Evolutionary conservation across 2,113 vertebrate species (phyloP).

Genomic region (Irena cyanogastra): DNA sequence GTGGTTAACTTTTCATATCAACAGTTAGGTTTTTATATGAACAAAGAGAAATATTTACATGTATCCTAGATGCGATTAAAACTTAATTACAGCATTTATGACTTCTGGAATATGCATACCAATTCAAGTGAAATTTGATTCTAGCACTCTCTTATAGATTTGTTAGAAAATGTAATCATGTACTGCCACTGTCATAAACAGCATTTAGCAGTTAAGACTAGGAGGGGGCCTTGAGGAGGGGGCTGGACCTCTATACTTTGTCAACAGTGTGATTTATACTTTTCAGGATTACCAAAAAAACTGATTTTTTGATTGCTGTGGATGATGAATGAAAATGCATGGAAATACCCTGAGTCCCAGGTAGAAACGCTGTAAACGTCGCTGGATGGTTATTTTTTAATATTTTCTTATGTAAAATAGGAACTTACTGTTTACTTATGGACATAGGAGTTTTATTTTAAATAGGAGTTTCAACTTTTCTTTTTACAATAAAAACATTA

Average conservation of each 20-base stretch:
- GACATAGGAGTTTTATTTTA: constrained; percentile 49
- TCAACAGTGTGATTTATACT: constrained; percentile 19
- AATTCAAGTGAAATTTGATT: neutral
- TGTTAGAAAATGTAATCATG: neutral
- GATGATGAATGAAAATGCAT: constrained; percentile 39
- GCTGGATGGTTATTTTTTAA: constrained; percentile 32
- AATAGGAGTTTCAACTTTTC: too few species aligned
- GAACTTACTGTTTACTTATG: neutral
- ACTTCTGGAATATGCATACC: neutral
- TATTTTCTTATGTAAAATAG: constrained; percentile 49
- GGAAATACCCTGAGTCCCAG: neutral
- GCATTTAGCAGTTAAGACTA: neutral
- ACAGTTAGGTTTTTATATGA: neutral
- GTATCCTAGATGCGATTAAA: neutral
- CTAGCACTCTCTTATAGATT: neutral
- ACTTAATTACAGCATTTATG: neutral
- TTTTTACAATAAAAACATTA: neutral
- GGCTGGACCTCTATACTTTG: neutral
- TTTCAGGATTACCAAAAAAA: constrained; percentile 75
- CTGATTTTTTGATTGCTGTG: constrained; percentile 70
- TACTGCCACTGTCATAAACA: neutral
- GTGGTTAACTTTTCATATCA: neutral
- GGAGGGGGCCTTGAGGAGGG: neutral
- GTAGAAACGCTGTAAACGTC: neutral
- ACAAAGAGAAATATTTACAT: neutral